Base-by-base conservation (phyloP, 2,797 vertebrate species). In the Lepilemur ruficaudatus region DNA sequence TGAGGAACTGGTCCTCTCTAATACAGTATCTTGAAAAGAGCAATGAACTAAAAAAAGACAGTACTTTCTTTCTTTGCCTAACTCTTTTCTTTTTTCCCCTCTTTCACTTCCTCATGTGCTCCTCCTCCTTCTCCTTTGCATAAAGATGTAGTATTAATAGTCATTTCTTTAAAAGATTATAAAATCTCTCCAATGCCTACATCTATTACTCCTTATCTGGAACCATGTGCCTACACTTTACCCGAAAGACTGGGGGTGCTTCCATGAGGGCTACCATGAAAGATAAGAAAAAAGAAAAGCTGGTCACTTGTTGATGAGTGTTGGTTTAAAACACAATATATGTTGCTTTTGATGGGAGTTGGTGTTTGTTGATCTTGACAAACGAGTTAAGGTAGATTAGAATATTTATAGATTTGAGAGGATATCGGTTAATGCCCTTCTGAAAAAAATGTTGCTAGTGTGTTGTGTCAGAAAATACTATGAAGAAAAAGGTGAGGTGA, bases 321-420 rank as follows among this genome's bases (percentile, higher is more conserved):
- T 72, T 73, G 41, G 5, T 57, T 91, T 81, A 46, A 87, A 87
- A 38, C 4, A 96, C n/a, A 63, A 43, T 59, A 35, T 32, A 22
- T 22, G 48, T 80, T 67, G 50, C 25, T 95, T 55, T 76, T 41
- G 52, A 50, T n/a, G 50, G 17, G 18, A 32, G 1, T 50, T 67
- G 76, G 18, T 67, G 4, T 83, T 43, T n/a, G 14, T 59, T 75
- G 18, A 59, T 65, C 23, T 65, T 65, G 28, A 50, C 48, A 95
- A 89, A 48, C 63, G 46, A 81, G 41, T 43, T 90, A 57, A 95
- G 7, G 32, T 69, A 20, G 59, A 57, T 48, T 92, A 63, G 32
- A 94, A 43, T 76, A 86, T 52, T 67, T 91, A 25, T 35, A 50
- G 32, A 92, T 86, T 89, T 82, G 14, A 86, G 30, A 95, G 30